phyloP scores from a whole-genome alignment of 2,113 vertebrate genomes.

The Stigmatopora nigra region DNA sequence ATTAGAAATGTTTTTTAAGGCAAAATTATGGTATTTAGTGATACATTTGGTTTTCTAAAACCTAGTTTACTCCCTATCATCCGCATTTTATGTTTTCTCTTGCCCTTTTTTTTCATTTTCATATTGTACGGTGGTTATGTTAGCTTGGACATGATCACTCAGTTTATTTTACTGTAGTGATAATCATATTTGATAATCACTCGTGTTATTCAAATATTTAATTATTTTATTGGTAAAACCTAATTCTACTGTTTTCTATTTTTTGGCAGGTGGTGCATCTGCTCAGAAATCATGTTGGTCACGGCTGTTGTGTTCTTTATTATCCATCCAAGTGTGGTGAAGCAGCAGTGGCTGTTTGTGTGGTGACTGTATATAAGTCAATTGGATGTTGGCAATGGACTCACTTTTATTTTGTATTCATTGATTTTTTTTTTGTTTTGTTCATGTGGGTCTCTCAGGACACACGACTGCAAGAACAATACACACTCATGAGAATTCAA shows the following conservation, averaged over 20 bases:
- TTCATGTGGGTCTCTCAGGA: slow-evolving; percentile 28
- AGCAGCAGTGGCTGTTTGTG: slow-evolving; percentile 34
- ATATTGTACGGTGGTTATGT: too few relatives aligned
- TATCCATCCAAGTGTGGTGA: slow-evolving; percentile 71
- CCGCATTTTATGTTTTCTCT: too few relatives aligned
- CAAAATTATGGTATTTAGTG: too few relatives aligned
- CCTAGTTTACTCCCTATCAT: slow-evolving; percentile 15
- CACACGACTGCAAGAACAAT: slow-evolving; percentile 22
- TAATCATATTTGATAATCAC: neutral
- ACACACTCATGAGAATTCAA: slow-evolving; percentile 16
- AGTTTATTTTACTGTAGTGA: too few relatives aligned
- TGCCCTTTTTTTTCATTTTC: too few relatives aligned
- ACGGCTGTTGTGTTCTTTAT: slow-evolving; percentile 71
- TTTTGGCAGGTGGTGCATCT: slow-evolving; percentile 70
- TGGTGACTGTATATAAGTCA: slow-evolving; percentile 24
- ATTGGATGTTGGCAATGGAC: slow-evolving; percentile 25
- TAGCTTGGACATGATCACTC: neutral
- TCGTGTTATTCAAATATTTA: neutral
- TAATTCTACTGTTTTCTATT: neutral
- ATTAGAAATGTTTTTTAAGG: too few relatives aligned
- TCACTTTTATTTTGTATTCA: slow-evolving; percentile 20
- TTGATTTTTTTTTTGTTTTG: slow-evolving; percentile 1
- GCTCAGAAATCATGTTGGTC: slow-evolving; percentile 64
- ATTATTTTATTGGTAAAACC: neutral
- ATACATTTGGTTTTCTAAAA: slow-evolving; percentile 17